Evolutionary conservation across 2,888 invertebrate species (phyloP), one percentile per base, ranked within the genome.

Genomic region (Corbicula japonica): DNA sequence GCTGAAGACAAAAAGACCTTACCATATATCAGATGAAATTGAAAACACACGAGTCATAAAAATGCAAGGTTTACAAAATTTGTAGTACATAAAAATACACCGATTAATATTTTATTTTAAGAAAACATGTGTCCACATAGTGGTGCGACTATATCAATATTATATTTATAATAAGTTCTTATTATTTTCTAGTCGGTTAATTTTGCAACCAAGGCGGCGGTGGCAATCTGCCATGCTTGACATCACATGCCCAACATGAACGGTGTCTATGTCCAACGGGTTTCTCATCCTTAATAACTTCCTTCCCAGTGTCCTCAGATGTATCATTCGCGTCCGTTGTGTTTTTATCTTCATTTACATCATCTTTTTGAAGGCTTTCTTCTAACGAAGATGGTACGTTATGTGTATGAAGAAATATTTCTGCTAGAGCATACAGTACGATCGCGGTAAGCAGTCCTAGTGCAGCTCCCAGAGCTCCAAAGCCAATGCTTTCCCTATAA

Each of bases 171-270:
- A n/a, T n/a, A n/a, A n/a, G n/a, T n/a, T n/a, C n/a, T n/a, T n/a
- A n/a, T n/a, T n/a, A n/a, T n/a, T n/a, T n/a, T n/a, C n/a, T n/a
- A n/a, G n/a, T n/a, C n/a, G n/a, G n/a, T n/a, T n/a, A n/a, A n/a
- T n/a, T n/a, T n/a, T n/a, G n/a, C n/a, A 46, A 65, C 63, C 63
- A 65, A 4, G 21, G 48, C 8, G 70, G 70, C 1, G 61, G 48
- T 35, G 60, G 60, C 21, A 26, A 50, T 18, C 41, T 26, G 38
- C 61, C 61, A 28, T 70, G 52, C 21, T 70, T 70, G 0, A 70
- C 35, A 26, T 61, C 70, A 50, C 70, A 70, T 38, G 70, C 70
- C 70, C 70, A 70, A 23, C 70, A 70, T 21, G 48, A 50, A 10
- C 50, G 28, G n/a, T 60, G 60, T 18, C 21, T 34, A 21, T 60